phyloP scores from a whole-genome alignment of 1,140 invertebrate species.

The Drosophila lacteicornis region DNA sequence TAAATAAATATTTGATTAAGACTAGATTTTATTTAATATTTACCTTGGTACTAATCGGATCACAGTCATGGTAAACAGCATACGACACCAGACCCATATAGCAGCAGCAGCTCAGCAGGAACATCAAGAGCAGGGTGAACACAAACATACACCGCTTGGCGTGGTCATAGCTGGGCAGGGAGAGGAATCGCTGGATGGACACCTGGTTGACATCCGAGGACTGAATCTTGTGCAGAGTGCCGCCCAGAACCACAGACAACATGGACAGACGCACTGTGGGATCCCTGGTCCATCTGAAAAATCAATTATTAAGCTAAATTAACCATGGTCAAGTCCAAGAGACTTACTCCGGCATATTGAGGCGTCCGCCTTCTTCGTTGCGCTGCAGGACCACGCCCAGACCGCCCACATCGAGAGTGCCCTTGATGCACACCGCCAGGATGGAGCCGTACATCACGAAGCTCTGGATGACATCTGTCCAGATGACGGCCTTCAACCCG shows the following conservation, averaged over 20 bases:
- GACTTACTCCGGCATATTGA: constrained; percentile 91
- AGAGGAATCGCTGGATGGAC: constrained; percentile 92
- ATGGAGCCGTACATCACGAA: constrained; percentile 94
- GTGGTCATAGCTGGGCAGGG: constrained; percentile 67
- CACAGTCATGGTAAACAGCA: constrained; percentile 91
- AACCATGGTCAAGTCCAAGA: not conserved
- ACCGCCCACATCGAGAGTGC: constrained; percentile 92
- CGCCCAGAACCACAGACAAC: constrained; percentile 91
- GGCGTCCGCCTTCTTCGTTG: constrained; percentile 90
- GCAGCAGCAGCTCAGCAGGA: constrained; percentile 88
- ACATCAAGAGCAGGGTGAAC: constrained; percentile 88
- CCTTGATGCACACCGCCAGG: constrained; percentile 92
- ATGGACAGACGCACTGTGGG: constrained; percentile 91
- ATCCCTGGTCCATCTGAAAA: constrained; percentile 88
- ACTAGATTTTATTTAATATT: constrained; percentile 52
- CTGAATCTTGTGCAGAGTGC: constrained; percentile 93
- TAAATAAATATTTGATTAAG: not conserved
- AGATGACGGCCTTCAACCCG: constrained; percentile 96
- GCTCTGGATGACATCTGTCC: constrained; percentile 96
- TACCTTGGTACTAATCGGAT: constrained; percentile 88
- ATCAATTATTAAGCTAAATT: constrained; percentile 23
- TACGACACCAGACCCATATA: constrained; percentile 92
- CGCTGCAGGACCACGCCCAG: constrained; percentile 89
- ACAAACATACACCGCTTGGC: constrained; percentile 85
- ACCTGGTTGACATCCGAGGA: constrained; percentile 94